Evolutionary conservation across 35 echinoderm and acorn worm species (phyloP).

Genomic region (Strongylocentrotus purpuratus): DNA sequence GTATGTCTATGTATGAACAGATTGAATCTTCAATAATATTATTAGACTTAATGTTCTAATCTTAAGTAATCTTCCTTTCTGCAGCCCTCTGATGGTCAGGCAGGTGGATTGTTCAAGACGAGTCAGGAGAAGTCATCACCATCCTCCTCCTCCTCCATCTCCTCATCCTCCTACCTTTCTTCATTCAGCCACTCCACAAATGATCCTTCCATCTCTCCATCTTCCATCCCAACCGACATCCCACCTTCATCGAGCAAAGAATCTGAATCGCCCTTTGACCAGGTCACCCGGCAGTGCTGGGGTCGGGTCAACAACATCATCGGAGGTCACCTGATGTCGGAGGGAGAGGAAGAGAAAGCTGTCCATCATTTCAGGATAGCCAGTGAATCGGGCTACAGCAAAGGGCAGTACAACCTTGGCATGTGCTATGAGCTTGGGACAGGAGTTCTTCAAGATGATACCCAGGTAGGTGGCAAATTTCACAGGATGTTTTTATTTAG

Average conservation of each 20-base stretch:
- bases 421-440: conserved; percentile 70
- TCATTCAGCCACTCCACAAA: conserved; percentile 9
- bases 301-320: conserved; percentile 64
- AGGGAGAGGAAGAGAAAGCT: conserved; percentile 59
- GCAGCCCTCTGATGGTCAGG: neutral
- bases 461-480: conserved; percentile 35
- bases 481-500: neutral
- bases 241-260: neutral
- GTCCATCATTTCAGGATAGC: conserved; percentile 61
- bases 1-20: no score
- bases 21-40: no score
- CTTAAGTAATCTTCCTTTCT: neutral
- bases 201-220: neutral
- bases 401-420: conserved; percentile 77
- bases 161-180: neutral
- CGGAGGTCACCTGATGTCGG: conserved; percentile 44
- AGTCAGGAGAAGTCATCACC: neutral
- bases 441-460: conserved; percentile 50
- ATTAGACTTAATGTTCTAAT: neutral
- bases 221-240: neutral
- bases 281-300: conserved; percentile 13
- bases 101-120: neutral
- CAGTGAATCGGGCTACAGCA: conserved; percentile 55
- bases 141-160: neutral
- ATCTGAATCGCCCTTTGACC: neutral